phyloP scores from a whole-genome alignment of 1,140 invertebrate genomes.

The Trichonephila inaurata region DNA sequence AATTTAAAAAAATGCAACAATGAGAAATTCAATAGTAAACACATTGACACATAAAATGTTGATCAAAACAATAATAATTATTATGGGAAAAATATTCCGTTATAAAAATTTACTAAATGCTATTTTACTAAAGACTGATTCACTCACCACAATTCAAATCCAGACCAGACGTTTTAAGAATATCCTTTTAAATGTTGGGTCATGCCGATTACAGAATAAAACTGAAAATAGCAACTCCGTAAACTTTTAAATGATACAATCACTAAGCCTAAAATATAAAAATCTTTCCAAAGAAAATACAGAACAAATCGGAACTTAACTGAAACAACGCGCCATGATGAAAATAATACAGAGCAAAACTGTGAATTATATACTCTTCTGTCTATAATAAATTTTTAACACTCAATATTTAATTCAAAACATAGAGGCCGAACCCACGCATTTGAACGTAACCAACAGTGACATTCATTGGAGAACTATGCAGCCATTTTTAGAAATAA shows the following conservation, averaged over 20 bases:
- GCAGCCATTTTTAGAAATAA: conserved; percentile 33
- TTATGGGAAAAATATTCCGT: not conserved
- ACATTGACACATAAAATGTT: no score
- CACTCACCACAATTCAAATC: not conserved
- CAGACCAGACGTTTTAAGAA: not conserved
- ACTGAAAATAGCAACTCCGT: not conserved
- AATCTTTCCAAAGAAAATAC: not conserved
- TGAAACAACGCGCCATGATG: not conserved
- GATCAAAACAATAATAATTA: no score
- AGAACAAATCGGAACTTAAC: not conserved
- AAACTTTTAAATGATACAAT: not conserved
- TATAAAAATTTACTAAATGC: not conserved
- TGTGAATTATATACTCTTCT: no score
- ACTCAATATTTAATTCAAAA: conserved; percentile 46
- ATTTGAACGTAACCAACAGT: conserved; percentile 60
- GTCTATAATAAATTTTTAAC: not conserved
- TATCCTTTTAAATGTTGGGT: not conserved
- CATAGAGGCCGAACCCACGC: conserved; percentile 53
- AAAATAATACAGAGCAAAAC: not conserved
- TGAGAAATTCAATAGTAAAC: no score
- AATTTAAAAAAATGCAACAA: no score
- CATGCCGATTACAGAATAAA: conserved; percentile 10
- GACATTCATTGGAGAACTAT: conserved; percentile 27
- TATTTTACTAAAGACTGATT: no score
- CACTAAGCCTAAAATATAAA: conserved; percentile 22